phyloP scores from a whole-genome alignment of 2,888 invertebrate genomes.

The Pherbina coryleti region DNA sequence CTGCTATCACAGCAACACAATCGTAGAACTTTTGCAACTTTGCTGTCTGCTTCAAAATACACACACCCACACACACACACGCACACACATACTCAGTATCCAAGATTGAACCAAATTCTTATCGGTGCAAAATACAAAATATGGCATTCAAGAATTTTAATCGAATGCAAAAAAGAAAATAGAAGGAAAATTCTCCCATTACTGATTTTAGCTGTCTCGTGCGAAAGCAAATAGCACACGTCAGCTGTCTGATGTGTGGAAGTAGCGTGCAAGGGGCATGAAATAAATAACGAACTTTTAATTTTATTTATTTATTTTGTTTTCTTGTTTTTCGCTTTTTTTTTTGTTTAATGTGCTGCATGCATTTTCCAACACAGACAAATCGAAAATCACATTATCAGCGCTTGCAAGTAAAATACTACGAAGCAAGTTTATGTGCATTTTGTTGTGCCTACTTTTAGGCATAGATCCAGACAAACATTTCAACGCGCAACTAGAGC shows the following conservation, averaged over 20 bases:
- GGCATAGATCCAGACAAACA: not conserved
- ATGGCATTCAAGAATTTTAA: constrained; percentile 25
- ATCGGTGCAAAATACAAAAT: constrained; percentile 16
- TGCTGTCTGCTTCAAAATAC: not conserved
- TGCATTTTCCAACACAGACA: not conserved
- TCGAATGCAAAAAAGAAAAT: not conserved
- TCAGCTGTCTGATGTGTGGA: not conserved
- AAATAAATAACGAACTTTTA: not conserved
- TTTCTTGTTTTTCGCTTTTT: not conserved
- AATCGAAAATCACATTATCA: constrained; percentile 26
- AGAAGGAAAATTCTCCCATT: too few relatives aligned
- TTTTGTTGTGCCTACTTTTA: constrained; percentile 10
- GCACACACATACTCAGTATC: not conserved
- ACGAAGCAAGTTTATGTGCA: not conserved
- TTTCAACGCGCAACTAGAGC: constrained; percentile 23
- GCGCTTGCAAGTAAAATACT: not conserved
- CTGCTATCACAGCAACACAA: constrained; percentile 20
- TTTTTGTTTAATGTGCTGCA: too few relatives aligned
- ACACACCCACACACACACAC: not conserved
- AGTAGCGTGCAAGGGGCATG: not conserved
- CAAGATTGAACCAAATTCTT: not conserved
- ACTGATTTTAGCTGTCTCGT: too few relatives aligned
- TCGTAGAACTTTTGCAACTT: not conserved
- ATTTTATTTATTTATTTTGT: not conserved
- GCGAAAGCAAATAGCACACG: not conserved